A percentile compares a stretch with the other conserved stretches of the same genome.
phyloP scores from a whole-genome alignment of 2,797 vertebrate genomes.

The Nyctalus aviator region DNA sequence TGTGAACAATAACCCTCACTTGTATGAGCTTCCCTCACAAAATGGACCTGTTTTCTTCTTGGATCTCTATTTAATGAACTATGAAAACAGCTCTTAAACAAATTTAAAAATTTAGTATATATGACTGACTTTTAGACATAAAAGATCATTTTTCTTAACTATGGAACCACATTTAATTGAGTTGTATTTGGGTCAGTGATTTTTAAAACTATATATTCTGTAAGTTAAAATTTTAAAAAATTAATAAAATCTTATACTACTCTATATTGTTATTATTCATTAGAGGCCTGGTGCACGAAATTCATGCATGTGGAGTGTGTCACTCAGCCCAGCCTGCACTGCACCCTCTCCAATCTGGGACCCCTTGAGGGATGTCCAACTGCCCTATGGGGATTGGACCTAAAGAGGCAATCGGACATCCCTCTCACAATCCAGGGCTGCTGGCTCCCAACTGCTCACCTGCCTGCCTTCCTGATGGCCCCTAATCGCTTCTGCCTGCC shows the following conservation, averaged over 20 bases:
- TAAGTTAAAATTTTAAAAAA: background rate
- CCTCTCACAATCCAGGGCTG: no score
- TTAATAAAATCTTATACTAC: background rate
- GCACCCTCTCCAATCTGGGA: no score
- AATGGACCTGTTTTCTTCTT: slow-evolving; percentile 47
- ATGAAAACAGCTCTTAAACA: slow-evolving; percentile 30
- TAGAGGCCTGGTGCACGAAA: no score
- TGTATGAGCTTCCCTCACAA: slow-evolving; percentile 34
- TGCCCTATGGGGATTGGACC: no score
- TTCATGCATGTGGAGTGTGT: no score
- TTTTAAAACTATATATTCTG: slow-evolving; percentile 35
- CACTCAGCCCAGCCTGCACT: no score
- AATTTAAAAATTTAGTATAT: slow-evolving; percentile 49
- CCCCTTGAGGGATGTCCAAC: no score
- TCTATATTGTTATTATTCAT: no score
- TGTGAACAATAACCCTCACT: slow-evolving; percentile 31
- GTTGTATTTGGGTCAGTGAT: background rate
- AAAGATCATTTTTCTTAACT: slow-evolving; percentile 26
- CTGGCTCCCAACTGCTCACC: no score
- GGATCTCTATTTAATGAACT: background rate
- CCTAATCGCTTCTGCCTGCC: no score
- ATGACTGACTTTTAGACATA: slow-evolving; percentile 10
- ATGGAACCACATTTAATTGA: slow-evolving; percentile 14
- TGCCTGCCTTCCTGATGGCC: no score
- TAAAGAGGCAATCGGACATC: no score